These are phyloP conservation scores for Gymnarchus niloticus DNA, from an alignment of 2,113 vertebrate species.

Conservation along the genomic window DNA sequence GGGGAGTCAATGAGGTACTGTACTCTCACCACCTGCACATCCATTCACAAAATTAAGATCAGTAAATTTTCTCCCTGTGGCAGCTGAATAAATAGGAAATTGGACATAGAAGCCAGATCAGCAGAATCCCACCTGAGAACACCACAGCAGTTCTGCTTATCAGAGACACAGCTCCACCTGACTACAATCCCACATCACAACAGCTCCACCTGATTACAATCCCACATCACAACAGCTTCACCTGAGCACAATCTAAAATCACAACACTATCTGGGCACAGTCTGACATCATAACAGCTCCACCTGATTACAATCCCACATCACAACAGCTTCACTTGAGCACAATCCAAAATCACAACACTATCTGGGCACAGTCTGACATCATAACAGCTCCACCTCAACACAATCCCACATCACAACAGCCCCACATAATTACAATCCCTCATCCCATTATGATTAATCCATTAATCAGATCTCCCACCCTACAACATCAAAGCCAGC, in stretches of 20 bases:
- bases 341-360: too few relatives aligned
- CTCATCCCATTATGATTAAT: too few relatives aligned
- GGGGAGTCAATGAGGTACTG: not conserved
- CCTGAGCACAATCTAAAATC: not conserved
- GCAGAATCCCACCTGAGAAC: not conserved
- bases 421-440: not conserved
- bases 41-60: not conserved
- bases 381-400: not conserved
- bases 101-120: not conserved
- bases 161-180: not conserved
- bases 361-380: too few relatives aligned
- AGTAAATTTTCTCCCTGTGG: not conserved
- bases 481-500: not conserved
- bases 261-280: not conserved
- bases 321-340: not conserved
- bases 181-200: not conserved
- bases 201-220: not conserved
- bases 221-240: not conserved
- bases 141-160: not conserved
- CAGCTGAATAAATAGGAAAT: not conserved
- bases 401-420: not conserved
- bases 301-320: not conserved
- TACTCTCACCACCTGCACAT: not conserved
- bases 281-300: not conserved
- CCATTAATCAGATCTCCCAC: not conserved